Evolutionary conservation across 2,888 invertebrate species (phyloP).

Genomic region (Volucella bombylans): DNA sequence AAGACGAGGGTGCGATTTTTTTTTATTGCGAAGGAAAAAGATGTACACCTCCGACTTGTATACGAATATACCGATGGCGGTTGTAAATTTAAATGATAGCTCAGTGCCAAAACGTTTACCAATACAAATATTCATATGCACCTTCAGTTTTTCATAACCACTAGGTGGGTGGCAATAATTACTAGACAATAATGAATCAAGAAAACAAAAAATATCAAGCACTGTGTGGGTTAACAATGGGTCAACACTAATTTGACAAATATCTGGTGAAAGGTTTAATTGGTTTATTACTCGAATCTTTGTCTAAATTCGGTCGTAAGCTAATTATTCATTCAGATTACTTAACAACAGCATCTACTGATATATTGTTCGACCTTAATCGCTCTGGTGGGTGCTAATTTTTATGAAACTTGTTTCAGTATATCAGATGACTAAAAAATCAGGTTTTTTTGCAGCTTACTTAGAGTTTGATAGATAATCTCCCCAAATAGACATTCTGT

Average conservation of each 20-base stretch:
- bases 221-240: slow-evolving; percentile 10
- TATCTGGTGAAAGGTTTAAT: slow-evolving; percentile 47
- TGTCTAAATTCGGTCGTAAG: slow-evolving; percentile 40
- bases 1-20: slow-evolving; percentile 47
- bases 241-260: slow-evolving; percentile 21
- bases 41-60: slow-evolving; percentile 9
- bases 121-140: slow-evolving; percentile 43
- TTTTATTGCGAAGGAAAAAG: slow-evolving; percentile 39
- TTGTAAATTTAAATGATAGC: slow-evolving; percentile 57
- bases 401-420: slow-evolving; percentile 11
- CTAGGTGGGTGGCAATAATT: slow-evolving; percentile 37
- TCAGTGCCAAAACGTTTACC: slow-evolving; percentile 62
- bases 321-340: slow-evolving; percentile 29
- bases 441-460: background rate
- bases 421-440: background rate
- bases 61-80: slow-evolving; percentile 41
- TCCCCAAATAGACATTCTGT: background rate
- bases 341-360: background rate
- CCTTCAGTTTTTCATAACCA: background rate
- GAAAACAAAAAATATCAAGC: slow-evolving; percentile 17
- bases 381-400: slow-evolving; percentile 23
- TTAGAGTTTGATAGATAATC: background rate
- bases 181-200: slow-evolving; percentile 40
- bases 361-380: slow-evolving; percentile 22
- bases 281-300: slow-evolving; percentile 7